Conservation (phyloP, 2,113 vertebrate species). For the Myotis brandtii region DNA sequence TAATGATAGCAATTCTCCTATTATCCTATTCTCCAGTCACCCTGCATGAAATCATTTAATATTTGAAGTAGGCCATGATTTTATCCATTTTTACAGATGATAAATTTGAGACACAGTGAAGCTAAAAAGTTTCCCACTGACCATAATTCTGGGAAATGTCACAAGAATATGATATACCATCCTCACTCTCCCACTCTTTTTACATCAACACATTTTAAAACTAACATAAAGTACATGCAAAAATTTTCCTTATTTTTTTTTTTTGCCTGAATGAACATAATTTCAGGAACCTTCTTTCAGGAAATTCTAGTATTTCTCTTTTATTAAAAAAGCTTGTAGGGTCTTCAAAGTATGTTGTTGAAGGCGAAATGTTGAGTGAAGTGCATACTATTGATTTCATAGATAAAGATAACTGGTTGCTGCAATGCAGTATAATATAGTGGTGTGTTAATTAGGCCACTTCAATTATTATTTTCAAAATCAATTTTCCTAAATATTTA, state of each 20-base stretch:
- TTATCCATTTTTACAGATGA: conserved; percentile 2
- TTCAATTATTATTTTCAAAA: background rate
- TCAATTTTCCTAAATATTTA: conserved; percentile 19
- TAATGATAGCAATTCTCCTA: conserved; percentile 32
- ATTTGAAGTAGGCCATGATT: background rate
- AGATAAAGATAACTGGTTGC: background rate
- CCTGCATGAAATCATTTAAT: conserved; percentile 1
- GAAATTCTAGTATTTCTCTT: background rate
- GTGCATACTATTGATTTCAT: background rate
- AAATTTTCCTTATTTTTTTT: background rate
- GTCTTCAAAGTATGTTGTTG: background rate
- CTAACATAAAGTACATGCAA: background rate
- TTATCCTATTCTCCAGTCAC: background rate
- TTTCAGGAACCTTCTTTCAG: conserved; percentile 5
- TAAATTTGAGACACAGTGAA: background rate
- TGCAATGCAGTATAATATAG: background rate
- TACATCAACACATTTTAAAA: background rate
- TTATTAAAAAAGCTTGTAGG: background rate
- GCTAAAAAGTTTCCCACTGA: background rate
- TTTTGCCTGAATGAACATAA: background rate
- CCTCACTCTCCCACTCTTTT: background rate
- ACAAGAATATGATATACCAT: background rate
- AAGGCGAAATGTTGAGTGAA: background rate
- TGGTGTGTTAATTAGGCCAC: background rate
- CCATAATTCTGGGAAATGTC: background rate